phyloP scores from a whole-genome alignment of 2,888 invertebrate genomes.

The Lepetodrilus schrolli region DNA sequence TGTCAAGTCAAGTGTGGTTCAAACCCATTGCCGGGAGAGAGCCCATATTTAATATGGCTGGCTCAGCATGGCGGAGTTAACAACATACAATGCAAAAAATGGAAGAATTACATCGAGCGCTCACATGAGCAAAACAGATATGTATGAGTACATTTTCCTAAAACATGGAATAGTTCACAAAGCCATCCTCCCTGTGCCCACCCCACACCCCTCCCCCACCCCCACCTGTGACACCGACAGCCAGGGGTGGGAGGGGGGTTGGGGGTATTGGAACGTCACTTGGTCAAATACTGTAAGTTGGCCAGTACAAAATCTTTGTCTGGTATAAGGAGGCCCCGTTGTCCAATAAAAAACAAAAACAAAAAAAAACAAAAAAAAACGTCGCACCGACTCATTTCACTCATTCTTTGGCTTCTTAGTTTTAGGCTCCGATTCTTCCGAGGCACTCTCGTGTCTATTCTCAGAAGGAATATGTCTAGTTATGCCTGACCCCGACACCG shows the following conservation, averaged over 20 bases:
- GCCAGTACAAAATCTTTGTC: background rate
- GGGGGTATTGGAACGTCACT: background rate
- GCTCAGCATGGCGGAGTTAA: background rate
- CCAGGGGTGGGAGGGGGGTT: background rate
- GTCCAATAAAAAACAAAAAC: too few species aligned
- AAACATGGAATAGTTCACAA: slow-evolving; percentile 28
- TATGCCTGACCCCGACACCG: too few species aligned
- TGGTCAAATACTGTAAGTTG: slow-evolving; percentile 14
- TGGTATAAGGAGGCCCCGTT: too few species aligned
- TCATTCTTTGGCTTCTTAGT: slow-evolving; percentile 27
- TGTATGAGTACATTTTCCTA: slow-evolving; percentile 28
- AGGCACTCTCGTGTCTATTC: background rate
- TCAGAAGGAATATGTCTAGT: background rate
- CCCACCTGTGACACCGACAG: background rate
- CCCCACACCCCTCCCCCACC: too few species aligned
- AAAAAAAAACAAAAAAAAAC: too few species aligned
- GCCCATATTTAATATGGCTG: slow-evolving; percentile 31
- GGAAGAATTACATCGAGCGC: slow-evolving; percentile 30
- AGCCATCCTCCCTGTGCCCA: background rate
- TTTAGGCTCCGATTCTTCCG: slow-evolving; percentile 1
- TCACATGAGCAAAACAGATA: slow-evolving; percentile 19
- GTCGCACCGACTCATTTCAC: slow-evolving; percentile 24
- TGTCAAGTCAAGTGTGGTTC: slow-evolving; percentile 24
- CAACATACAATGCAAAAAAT: slow-evolving; percentile 10
- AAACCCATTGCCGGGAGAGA: background rate